phyloP scores from a whole-genome alignment of 2,113 vertebrate species.

The Zootoca vivipara region DNA sequence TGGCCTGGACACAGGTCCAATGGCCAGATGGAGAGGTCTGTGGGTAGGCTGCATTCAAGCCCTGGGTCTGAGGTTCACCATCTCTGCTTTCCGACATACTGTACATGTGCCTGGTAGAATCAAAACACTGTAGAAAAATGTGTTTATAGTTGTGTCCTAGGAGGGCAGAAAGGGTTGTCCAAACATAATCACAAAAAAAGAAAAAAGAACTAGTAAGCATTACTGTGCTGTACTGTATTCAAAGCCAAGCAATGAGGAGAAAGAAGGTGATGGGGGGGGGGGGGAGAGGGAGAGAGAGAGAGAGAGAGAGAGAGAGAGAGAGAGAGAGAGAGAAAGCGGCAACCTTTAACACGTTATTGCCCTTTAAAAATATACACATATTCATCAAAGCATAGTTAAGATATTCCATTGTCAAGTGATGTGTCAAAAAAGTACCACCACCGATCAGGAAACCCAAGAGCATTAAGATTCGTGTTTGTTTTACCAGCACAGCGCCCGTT shows the following conservation, averaged over 20 bases:
- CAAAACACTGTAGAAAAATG: rapidly evolving
- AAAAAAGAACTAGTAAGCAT: background rate
- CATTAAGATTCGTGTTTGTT: constrained; percentile 15
- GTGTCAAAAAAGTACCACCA: constrained; percentile 15
- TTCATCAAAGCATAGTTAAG: constrained; percentile 24
- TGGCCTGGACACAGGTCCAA: too few species aligned
- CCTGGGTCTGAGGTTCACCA: background rate
- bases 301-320: too few species aligned
- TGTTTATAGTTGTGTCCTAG: background rate
- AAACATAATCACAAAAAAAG: rapidly evolving
- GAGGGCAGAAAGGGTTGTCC: background rate
- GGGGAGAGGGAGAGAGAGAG: too few species aligned
- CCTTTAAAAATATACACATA: constrained; percentile 45
- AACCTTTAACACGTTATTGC: constrained; percentile 23
- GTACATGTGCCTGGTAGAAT: background rate
- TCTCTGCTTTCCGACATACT: background rate
- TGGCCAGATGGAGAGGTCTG: too few species aligned
- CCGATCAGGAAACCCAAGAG: constrained; percentile 18
- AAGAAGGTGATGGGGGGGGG: background rate
- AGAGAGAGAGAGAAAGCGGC: background rate
- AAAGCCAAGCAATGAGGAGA: background rate
- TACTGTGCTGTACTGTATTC: background rate
- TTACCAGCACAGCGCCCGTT: constrained; percentile 21
- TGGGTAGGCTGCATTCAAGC: too few species aligned
- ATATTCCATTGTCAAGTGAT: background rate